These are phyloP conservation scores for Channa argus DNA, from an alignment of 2,113 vertebrate species.

Conservation along the genomic window DNA sequence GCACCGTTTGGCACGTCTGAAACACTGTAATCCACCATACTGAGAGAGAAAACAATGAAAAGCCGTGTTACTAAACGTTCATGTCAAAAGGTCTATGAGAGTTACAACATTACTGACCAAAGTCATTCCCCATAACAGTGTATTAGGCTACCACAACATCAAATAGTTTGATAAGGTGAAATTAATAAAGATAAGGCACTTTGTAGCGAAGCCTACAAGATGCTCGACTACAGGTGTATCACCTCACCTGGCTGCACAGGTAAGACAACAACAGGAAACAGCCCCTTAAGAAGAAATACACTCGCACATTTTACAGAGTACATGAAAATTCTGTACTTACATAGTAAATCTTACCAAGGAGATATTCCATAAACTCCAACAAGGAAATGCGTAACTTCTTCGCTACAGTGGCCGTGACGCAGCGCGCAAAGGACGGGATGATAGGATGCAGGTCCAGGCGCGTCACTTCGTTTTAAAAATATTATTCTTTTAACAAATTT, in stretches of 20 bases:
- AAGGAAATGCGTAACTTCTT: conserved; percentile 51
- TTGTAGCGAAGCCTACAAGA: neutral
- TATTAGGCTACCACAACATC: too few species aligned
- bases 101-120: conserved; percentile 4
- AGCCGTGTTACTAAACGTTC: neutral
- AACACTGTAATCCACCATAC: conserved; percentile 65
- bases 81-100: neutral
- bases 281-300: neutral
- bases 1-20: conserved; percentile 28
- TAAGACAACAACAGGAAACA: conserved; percentile 38
- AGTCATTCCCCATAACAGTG: neutral
- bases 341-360: neutral
- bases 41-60: conserved; percentile 21
- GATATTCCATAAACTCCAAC: conserved; percentile 25
- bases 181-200: neutral
- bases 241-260: conserved; percentile 67
- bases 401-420: conserved; percentile 54
- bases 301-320: neutral
- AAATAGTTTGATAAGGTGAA: neutral
- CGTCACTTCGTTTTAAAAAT: too few species aligned
- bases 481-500: too few species aligned
- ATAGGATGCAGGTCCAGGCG: neutral
- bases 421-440: conserved; percentile 15
- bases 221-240: conserved; percentile 52
- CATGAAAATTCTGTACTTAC: conserved; percentile 34